Percentiles rank a stretch among this genome's conserved stretches.
These are phyloP conservation scores for Girardinus metallicus DNA, from an alignment of 2,797 vertebrate genomes.

Conservation along the genomic window DNA sequence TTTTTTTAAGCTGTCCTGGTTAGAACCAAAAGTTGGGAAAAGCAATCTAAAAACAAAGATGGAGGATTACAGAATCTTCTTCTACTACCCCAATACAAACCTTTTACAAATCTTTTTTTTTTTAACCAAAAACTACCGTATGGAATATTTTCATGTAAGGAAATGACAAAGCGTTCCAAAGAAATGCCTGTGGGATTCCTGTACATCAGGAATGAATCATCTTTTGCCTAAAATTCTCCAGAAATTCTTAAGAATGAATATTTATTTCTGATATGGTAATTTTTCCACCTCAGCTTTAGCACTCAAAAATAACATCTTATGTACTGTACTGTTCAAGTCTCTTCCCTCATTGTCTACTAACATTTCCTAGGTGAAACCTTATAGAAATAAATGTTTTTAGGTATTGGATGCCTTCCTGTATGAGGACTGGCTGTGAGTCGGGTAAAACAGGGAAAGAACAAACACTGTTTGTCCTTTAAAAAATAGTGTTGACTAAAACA, in stretches of 20 bases:
- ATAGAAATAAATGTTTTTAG: background rate
- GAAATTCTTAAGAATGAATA: background rate
- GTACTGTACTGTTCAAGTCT: background rate
- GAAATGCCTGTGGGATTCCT: background rate
- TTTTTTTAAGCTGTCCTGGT: background rate
- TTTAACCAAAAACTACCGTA: background rate
- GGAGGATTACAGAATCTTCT: background rate
- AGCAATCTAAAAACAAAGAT: background rate
- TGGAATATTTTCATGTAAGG: background rate
- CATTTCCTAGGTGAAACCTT: background rate
- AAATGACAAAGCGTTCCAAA: background rate
- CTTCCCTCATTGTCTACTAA: background rate
- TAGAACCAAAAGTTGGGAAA: background rate
- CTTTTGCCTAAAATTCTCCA: background rate
- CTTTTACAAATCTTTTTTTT: background rate
- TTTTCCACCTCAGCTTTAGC: background rate
- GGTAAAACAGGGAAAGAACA: background rate
- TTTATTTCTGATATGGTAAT: background rate
- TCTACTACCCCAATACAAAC: background rate
- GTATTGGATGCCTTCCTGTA: background rate
- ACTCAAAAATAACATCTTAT: background rate
- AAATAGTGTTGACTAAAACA: background rate
- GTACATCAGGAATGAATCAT: background rate
- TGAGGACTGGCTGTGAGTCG: background rate
- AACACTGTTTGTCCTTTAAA: background rate